Conservation (phyloP, 1,140 invertebrate genomes). For the Apolygus lucorum region DNA sequence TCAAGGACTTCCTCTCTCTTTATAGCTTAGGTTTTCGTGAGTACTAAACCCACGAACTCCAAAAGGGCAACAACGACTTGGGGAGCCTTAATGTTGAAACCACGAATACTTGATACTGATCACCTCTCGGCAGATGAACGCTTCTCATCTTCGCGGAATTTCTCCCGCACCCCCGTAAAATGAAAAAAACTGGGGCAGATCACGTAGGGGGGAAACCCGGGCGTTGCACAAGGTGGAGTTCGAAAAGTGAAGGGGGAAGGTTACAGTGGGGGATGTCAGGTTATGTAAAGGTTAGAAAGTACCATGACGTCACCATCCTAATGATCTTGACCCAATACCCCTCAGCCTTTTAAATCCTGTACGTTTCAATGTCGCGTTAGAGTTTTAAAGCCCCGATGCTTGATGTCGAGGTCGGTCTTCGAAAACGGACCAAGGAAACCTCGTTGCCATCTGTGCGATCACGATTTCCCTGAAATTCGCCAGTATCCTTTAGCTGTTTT, state of each 20-base stretch:
- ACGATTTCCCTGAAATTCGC: too few species aligned
- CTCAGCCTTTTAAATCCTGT: slow-evolving; percentile 5
- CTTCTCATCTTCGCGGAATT: too few species aligned
- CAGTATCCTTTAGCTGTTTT: too few species aligned
- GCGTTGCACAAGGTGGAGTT: background rate
- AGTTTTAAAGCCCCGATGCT: background rate
- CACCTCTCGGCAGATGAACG: too few species aligned
- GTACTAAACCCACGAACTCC: too few species aligned
- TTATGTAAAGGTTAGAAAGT: slow-evolving; percentile 10
- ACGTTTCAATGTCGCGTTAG: background rate
- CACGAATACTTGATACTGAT: too few species aligned
- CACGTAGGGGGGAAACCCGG: background rate
- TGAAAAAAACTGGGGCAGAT: background rate
- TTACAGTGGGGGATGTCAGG: background rate
- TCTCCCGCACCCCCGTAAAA: background rate
- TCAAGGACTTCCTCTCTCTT: too few species aligned
- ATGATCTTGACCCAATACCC: slow-evolving; percentile 8
- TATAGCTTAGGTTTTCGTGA: too few species aligned
- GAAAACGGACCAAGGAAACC: slow-evolving; percentile 3
- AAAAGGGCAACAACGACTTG: too few species aligned
- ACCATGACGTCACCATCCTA: slow-evolving; percentile 1
- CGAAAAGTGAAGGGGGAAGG: slow-evolving; percentile 9
- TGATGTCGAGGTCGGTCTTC: background rate
- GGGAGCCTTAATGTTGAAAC: too few species aligned
- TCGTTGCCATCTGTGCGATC: too few species aligned